Base-by-base conservation (phyloP, 2,113 vertebrate species). In the Pteronura brasiliensis region DNA sequence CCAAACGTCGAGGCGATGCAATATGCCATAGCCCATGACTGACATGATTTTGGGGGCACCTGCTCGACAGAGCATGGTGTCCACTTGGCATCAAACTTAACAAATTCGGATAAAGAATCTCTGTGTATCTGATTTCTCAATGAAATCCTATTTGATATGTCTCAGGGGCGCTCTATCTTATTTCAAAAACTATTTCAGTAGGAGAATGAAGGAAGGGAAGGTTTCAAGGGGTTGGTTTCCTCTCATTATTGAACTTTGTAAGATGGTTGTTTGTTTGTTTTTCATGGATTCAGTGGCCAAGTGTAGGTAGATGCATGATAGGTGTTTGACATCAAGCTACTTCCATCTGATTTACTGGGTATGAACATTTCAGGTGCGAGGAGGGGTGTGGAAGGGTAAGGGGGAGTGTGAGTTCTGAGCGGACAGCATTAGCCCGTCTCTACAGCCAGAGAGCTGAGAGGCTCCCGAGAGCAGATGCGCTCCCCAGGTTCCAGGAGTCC, bases 1-100 rank as follows among this genome's bases (percentile, higher is more conserved):
- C 47, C 7, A 29, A n/a, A n/a, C 1, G 1, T 39, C 0, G 0
- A 18, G 55, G n/a, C 4, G 8, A 6, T 29, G 1, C n/a, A 63
- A 13, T 9, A 6, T 29, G 1, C n/a, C 57, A 13, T 9, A 15
- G 52, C 69, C 82, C 34, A 6, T 11, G 88, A 76, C 49, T 49
- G 31, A 8, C 9, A 8, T 34, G 29, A 7, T 34, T 52, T 96
- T 74, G 36, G 6, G 36, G 36, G 47, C 21, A 4, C 67, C 42
- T 74, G 79, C 47, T 34, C 59, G 44, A 65, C 31, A 34, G 71
- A 91, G 69, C 0, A 1, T 7, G 36, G 29, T 34, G 39, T 61
- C 17, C 21, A 8, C 29, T 49, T 20, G n/a, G 63, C 88, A 63
- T 27, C 44, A 29, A 6, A 67, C 15, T n/a, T 42, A 23, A 21